These are phyloP conservation scores for Labrus mixtus DNA, from an alignment of 2,113 vertebrate genomes.

Conservation along the genomic window DNA sequence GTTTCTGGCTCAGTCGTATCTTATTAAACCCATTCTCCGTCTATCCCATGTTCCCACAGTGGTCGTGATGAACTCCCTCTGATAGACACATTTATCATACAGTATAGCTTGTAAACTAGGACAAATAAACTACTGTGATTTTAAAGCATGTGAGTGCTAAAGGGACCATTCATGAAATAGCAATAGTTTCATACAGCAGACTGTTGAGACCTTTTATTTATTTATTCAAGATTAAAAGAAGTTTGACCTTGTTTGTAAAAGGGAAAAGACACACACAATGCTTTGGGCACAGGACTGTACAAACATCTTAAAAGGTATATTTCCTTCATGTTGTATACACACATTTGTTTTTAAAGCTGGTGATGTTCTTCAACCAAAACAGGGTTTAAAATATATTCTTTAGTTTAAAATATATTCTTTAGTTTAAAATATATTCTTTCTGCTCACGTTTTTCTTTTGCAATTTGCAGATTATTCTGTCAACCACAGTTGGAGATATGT, in stretches of 20 bases:
- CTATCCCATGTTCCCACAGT: too few species aligned
- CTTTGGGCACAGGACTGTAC: conserved; percentile 34
- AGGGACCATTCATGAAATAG: not conserved
- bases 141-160: not conserved
- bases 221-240: not conserved
- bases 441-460: not conserved
- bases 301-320: conserved; percentile 5
- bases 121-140: conserved; percentile 32
- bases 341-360: not conserved
- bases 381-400: too few species aligned
- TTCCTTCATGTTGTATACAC: conserved; percentile 3
- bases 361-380: not conserved
- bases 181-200: conserved; percentile 23
- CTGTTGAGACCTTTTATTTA: not conserved
- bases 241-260: not conserved
- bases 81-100: not conserved
- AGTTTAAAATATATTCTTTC: conserved; percentile 1
- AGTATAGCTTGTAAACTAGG: conserved; percentile 28
- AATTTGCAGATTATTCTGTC: not conserved
- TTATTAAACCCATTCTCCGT: too few species aligned
- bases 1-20: too few species aligned
- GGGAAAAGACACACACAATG: not conserved
- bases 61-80: not conserved
- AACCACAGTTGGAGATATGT: not conserved
- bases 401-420: conserved; percentile 4